Percentiles rank a stretch among this genome's conserved stretches.
These are phyloP conservation scores for Sesamia nonagrioides DNA, from an alignment of 1,140 invertebrate species.

Conservation along the genomic window DNA sequence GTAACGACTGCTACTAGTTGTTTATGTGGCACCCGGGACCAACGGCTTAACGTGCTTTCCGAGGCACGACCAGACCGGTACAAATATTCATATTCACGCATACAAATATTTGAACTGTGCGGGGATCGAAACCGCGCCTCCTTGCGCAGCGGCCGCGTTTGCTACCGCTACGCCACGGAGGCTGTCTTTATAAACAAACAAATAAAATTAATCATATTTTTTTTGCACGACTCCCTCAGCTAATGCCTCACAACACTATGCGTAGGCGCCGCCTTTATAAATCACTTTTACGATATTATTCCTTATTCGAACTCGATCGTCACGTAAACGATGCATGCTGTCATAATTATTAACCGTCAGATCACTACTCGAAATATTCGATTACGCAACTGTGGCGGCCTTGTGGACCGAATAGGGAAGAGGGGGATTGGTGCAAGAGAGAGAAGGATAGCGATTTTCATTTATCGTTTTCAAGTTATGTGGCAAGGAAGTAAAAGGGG, in stretches of 20 bases:
- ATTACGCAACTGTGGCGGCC: constrained; percentile 58
- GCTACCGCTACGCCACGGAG: too few relatives aligned
- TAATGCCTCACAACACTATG: neutral
- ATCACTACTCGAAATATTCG: constrained; percentile 62
- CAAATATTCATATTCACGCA: too few relatives aligned
- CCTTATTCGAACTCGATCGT: constrained; percentile 2
- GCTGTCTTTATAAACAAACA: too few relatives aligned
- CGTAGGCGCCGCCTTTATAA: constrained; percentile 7
- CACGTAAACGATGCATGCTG: constrained; percentile 12
- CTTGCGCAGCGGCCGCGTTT: too few relatives aligned
- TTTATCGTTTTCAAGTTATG: neutral
- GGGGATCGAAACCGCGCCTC: too few relatives aligned
- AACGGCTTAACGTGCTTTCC: too few relatives aligned
- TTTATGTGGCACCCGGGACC: too few relatives aligned
- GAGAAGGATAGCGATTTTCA: neutral
- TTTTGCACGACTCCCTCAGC: neutral
- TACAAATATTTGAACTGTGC: too few relatives aligned
- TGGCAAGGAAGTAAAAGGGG: too few relatives aligned
- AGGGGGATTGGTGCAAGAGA: constrained; percentile 26
- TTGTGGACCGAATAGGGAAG: constrained; percentile 59
- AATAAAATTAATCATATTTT: neutral
- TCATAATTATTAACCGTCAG: constrained; percentile 45
- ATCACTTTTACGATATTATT: constrained; percentile 35
- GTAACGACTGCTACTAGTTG: too few relatives aligned
- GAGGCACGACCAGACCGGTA: too few relatives aligned